Percentiles rank a stretch among this genome's conserved stretches.
These are phyloP conservation scores for Lagria hirta DNA, from an alignment of 2,888 invertebrate genomes.

Conservation along the genomic window DNA sequence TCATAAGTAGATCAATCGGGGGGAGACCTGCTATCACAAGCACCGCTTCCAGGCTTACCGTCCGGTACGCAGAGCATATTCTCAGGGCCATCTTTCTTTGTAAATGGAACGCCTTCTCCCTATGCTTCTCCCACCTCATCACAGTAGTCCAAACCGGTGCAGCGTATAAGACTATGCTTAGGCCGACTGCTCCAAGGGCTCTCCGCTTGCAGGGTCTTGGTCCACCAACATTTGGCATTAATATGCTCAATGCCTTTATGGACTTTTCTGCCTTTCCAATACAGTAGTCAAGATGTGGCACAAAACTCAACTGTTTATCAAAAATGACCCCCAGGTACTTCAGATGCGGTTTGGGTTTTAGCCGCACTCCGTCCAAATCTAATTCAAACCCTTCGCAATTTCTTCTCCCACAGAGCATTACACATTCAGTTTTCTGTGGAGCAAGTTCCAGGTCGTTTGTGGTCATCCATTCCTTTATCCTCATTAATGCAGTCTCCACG, in stretches of 20 bases:
- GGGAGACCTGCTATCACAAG: conserved; percentile 2
- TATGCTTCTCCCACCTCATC: too few relatives aligned
- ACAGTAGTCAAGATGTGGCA: background rate
- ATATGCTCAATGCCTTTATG: background rate
- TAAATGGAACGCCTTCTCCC: background rate
- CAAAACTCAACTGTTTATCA: background rate
- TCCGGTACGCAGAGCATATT: background rate
- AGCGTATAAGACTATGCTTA: background rate
- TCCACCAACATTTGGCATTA: conserved; percentile 10
- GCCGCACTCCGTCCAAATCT: background rate
- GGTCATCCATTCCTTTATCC: conserved; percentile 14
- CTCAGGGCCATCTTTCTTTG: background rate
- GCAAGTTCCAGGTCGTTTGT: conserved; percentile 5
- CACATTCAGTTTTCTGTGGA: conserved; percentile 1
- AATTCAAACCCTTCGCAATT: too few relatives aligned
- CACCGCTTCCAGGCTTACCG: background rate
- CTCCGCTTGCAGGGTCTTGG: background rate
- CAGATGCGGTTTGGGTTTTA: background rate
- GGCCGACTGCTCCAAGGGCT: background rate
- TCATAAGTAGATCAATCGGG: background rate
- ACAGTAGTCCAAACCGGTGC: background rate
- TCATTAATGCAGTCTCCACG: background rate
- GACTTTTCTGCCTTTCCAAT: background rate
- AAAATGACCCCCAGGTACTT: conserved; percentile 9
- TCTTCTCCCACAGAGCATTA: background rate